phyloP scores from a whole-genome alignment of 2,113 vertebrate genomes.

The Cavia porcellus region DNA sequence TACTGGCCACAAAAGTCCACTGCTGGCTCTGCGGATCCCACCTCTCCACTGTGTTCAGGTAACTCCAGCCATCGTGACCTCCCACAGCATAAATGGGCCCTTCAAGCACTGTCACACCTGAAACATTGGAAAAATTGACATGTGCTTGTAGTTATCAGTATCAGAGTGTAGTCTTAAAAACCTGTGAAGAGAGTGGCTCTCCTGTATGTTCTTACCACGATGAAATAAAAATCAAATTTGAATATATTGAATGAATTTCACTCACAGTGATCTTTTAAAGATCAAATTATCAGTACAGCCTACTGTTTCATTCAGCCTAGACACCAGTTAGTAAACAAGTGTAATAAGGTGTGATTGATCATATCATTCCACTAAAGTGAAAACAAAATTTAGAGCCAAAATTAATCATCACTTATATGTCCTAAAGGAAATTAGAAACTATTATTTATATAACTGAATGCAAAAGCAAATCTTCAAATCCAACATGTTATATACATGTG shows the following conservation, averaged over 20 bases:
- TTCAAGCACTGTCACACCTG: constrained; percentile 91
- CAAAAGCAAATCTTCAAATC: constrained; percentile 36
- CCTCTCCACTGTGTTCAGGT: constrained; percentile 91
- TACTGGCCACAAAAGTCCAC: constrained; percentile 92
- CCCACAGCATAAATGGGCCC: constrained; percentile 92
- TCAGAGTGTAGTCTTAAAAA: neutral
- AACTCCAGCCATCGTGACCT: constrained; percentile 92
- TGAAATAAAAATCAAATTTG: neutral
- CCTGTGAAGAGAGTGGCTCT: neutral
- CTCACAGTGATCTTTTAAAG: neutral
- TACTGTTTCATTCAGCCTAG: neutral
- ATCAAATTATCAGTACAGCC: neutral
- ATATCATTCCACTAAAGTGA: neutral
- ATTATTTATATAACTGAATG: neutral
- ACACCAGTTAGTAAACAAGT: neutral
- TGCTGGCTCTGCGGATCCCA: constrained; percentile 92
- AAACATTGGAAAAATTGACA: constrained; percentile 65
- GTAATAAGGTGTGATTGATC: neutral
- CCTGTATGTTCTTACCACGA: neutral
- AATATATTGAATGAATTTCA: neutral
- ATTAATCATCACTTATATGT: neutral
- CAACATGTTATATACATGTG: neutral
- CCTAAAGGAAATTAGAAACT: neutral
- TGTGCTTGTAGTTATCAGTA: neutral
- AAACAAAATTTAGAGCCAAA: neutral